Base-by-base conservation (phyloP, 2,888 invertebrate species). In the Mimachlamys varia region DNA sequence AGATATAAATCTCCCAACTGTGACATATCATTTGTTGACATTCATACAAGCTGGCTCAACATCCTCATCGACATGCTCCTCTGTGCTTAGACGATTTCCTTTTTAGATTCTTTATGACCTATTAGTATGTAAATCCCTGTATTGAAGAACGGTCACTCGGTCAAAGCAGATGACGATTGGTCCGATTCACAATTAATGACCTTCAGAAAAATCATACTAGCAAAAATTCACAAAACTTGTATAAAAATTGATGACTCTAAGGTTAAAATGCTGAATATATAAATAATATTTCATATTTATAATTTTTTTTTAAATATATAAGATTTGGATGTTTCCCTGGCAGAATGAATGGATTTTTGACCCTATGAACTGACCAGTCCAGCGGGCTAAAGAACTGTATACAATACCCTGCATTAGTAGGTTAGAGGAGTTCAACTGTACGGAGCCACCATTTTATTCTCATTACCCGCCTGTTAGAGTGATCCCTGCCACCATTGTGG, bases 331-430 rank as follows among this genome's bases (percentile, higher is more conserved):
- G 33, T 27, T 76, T 76, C 17, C 27, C 19, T 22, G 58, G 13
- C 7, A 76, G 27, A 13, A 7, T 15, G 76, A 76, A 33, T 27
- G 33, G 76, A 33, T 53, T 76, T 13, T 76, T 27, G 27, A 27
- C 62, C 62, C 33, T 12, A 15, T 76, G 76, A 76, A 76, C 33
- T 76, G 76, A 76, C 76, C 76, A 33, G 76, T 76, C 12, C 58
- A n/a, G 22, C 2, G 15, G 53, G 13, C 53, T 10, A 7, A 17
- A 10, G 58, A 19, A 33, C 33, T 13, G 33, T 76, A 76, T 27
- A 76, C 76, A 76, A 76, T 76, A 76, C 76, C 76, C 27, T 76
- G 76, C 76, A 76, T 27, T 76, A 76, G 76, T 33, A 76, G 76
- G 76, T 76, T 33, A 27, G 22, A 1, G 76, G 76, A 76, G 76